Evolutionary conservation across 2,797 vertebrate genomes (phyloP), one percentile per base, ranked within the genome.

Genomic region (Sebastes hopkinsi): DNA sequence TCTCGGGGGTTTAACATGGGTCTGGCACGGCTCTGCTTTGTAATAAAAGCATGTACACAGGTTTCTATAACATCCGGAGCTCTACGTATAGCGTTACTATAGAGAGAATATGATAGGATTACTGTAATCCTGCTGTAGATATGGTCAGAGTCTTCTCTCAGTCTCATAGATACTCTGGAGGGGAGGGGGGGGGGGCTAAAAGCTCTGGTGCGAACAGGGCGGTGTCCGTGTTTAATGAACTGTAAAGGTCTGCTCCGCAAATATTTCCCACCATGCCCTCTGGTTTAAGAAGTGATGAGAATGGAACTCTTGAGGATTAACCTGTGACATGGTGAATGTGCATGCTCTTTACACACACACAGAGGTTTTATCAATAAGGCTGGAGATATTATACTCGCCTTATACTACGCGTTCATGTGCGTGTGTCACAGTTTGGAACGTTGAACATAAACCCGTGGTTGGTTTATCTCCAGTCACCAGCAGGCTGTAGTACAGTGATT

Each of bases 91-190:
- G 54, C 66, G 75, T 81, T 34, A 60, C 76, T 80, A 69, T 77
- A 80, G 54, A 38, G 36, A 84, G 84, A 84, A n/a, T 75, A 64
- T 72, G 30, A 68, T 65, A 38, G 74, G 80, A 91, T 86, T 89
- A 89, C 69, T 72, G 10, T 85, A 85, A 91, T 88, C 85, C 76
- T 59, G 58, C 38, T 2, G 20, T 69, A 65, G 78, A 81, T 79
- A 75, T 60, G 12, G 32, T 69, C 52, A 67, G 23, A 74, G 58
- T 79, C 69, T 29, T 61, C 27, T 75, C 55, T 80, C 66, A 10
- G 23, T 14, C 7, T 30, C 54, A 30, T 22, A 64, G 72, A 14
- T 66, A 34, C 60, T 60, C n/a, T 60, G 6, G 10, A 30, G 4
- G 12, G 11, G 12, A 12, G 34, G 10, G 2, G 3, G 8, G 32